Base-by-base conservation (phyloP, 30 jellyfish, hydroid and myxozoan species). In the Phacellophora camtschatica region DNA sequence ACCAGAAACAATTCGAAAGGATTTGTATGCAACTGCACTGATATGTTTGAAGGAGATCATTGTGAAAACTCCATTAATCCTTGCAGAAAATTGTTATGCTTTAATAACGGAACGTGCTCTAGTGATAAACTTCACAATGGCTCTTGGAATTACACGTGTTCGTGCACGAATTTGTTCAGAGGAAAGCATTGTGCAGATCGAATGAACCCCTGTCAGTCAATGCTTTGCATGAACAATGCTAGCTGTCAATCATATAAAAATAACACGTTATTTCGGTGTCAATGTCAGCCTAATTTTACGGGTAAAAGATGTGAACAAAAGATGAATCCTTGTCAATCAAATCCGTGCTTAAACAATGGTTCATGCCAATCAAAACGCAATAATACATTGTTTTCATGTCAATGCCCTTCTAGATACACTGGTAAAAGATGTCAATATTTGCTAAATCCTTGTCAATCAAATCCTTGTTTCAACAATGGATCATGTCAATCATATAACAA, bases 301-400 rank as follows among this genome's bases (percentile, higher is more conserved):
- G 86, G 94, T 8, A n/a, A n/a, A 2, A 32, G 55, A 8, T 82
- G 94, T 48, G 57, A 67, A 18, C 18, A 36, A 13, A 33, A 24
- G 56, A 58, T 4, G 11, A 66, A 58, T 30, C 79, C 82, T 0
- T 83, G 95, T 31, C 72, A 18, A 2, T 41, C 74, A 18, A 57
- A 24, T 15, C 95, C 87, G 2, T 82, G 95, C 41, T 13, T 29
- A 10, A 82, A 82, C 70, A 82, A 82, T 57, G 95, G 87, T 3
- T 53, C 82, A 9, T 84, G 95, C 57, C 68, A 50, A 63, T 45
- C 84, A 46, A 8, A 53, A 31, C 18, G 2, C 32, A 72, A 62
- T 39, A 71, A 61, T 56, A 58, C 80, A 16, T 19, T 4, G 51
- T 43, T 54, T 18, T 1, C 12, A 18, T 78, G 85, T 34, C 65